Evolutionary conservation across 2,113 vertebrate species (phyloP), one percentile per base, ranked within the genome.

Genomic region (Corythornis cristatus): DNA sequence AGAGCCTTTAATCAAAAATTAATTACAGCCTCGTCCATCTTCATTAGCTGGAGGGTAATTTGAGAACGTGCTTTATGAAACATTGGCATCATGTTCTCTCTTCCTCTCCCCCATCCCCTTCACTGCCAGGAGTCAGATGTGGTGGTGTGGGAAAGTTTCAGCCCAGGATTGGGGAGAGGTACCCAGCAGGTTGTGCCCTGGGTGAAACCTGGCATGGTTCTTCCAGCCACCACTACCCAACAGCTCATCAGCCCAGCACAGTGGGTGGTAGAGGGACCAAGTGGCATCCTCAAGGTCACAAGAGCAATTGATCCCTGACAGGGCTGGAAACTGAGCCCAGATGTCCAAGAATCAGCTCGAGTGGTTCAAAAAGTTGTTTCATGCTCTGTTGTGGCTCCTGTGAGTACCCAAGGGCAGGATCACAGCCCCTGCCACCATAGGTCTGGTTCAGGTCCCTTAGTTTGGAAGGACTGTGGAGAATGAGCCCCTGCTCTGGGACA

Each of bases 1-100:
- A 10, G 4, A 94, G 68, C 71, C 72, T 92, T 94, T 87, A 88
- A 95, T 93, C 71, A 96, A 61, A 90, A 92, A 57, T 81, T 90
- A 94, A 90, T 95, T 94, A 78, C 83, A 86, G 42, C 65, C 88
- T 79, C 15, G 26, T 93, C 93, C 9, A 3, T 95, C 83, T 95
- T 94, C 33, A 26, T 97, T 94, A 95, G 72, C 72, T 2, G 3
- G 64, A 75, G 89, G 83, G 72, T 83, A 93, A 92, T 86, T 96
- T 70, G 89, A 77, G 91, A 90, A 71, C 29, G 7, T 15, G 43
- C 82, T 83, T 87, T 91, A 45, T 48, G 46, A 75, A 90, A 77
- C 57, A 25, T 21, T 7, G n/a, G 33, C 20, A 5, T 48, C 5
- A 0, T 29, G 67, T 51, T 65, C 73, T 43, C 48, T 43, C 46